phyloP scores from a whole-genome alignment of 2,797 vertebrate genomes.

The Aeoliscus strigatus region DNA sequence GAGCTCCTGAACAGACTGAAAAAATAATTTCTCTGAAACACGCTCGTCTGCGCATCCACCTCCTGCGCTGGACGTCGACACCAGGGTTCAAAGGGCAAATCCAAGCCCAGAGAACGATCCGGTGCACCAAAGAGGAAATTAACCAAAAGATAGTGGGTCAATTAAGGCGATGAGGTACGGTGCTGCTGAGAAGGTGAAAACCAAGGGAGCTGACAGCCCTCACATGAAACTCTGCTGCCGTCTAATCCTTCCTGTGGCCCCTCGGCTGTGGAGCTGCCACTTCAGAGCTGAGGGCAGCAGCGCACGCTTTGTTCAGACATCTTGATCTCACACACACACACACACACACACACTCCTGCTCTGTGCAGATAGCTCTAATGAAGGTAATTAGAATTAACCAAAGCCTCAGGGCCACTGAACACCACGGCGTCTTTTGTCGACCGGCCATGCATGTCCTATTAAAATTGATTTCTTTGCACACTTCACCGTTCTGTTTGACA shows the following conservation, averaged over 20 bases:
- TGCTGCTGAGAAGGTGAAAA: conserved; percentile 73
- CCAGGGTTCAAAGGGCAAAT: conserved; percentile 49
- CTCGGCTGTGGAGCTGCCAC: conserved; percentile 52
- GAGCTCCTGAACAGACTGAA: too few species aligned
- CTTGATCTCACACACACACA: conserved; percentile 10
- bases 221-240: conserved; percentile 64
- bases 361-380: conserved; percentile 71
- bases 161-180: conserved; percentile 85
- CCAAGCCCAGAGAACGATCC: conserved; percentile 32
- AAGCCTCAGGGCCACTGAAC: conserved; percentile 63
- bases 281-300: conserved; percentile 48
- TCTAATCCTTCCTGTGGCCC: conserved; percentile 42
- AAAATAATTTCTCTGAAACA: conserved; percentile 43
- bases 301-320: conserved; percentile 39
- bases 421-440: too few species aligned
- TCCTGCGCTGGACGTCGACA: too few species aligned
- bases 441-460: conserved; percentile 8
- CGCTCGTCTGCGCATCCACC: conserved; percentile 40
- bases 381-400: conserved; percentile 71
- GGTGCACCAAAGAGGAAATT: conserved; percentile 50
- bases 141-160: conserved; percentile 82
- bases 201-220: conserved; percentile 78
- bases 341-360: conserved; percentile 15
- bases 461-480: conserved; percentile 18
- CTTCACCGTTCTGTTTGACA: conserved; percentile 13